These are phyloP conservation scores for Edolisoma coerulescens DNA, from an alignment of 2,113 vertebrate species.

Conservation along the genomic window DNA sequence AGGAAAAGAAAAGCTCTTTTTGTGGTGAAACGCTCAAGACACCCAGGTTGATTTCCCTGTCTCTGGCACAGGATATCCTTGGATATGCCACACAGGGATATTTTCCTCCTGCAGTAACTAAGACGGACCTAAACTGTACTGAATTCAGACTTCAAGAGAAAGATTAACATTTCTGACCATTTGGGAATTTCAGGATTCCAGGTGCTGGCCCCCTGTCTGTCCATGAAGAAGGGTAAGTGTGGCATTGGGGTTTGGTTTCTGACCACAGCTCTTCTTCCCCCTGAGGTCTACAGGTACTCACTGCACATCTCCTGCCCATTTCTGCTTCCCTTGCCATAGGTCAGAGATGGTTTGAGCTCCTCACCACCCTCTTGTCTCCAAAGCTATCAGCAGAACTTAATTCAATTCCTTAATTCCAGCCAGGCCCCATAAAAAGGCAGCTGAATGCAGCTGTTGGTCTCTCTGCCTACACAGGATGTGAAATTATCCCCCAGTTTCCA, in stretches of 20 bases:
- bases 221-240: fast-evolving
- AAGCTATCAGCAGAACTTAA: background rate
- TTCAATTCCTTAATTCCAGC: background rate
- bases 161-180: background rate
- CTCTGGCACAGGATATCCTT: background rate
- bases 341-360: background rate
- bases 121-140: background rate
- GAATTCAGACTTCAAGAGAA: background rate
- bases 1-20: background rate
- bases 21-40: background rate
- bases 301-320: background rate
- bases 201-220: background rate
- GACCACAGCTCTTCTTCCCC: background rate
- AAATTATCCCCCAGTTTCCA: background rate
- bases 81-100: background rate
- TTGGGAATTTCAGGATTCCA: background rate
- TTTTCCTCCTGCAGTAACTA: background rate
- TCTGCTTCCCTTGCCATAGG: background rate
- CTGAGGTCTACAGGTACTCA: background rate
- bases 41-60: background rate
- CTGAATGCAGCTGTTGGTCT: background rate
- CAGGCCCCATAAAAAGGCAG: background rate
- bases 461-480: background rate
- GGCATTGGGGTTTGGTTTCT: background rate
- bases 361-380: background rate